Evolutionary conservation across 1,140 invertebrate genomes (phyloP).

Genomic region (Drosophila bocqueti): DNA sequence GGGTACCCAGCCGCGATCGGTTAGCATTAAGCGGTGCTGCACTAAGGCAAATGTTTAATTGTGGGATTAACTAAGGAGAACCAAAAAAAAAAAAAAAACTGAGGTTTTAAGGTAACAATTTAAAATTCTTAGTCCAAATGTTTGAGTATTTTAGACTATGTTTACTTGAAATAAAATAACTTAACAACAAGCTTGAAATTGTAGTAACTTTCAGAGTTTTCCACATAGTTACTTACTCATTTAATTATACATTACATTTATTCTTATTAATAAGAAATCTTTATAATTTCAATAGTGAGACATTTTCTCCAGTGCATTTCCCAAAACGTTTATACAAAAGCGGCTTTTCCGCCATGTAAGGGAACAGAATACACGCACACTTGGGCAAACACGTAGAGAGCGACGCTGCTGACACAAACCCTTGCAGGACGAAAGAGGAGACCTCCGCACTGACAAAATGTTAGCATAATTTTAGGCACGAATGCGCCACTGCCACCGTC

Average conservation of each 20-base stretch:
- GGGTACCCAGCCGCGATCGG: conserved; percentile 36
- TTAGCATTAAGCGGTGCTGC: conserved; percentile 24
- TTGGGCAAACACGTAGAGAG: conserved; percentile 26
- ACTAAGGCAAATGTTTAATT: conserved; percentile 10
- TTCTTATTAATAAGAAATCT: background rate
- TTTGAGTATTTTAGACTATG: background rate
- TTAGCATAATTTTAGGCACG: conserved; percentile 83
- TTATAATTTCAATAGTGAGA: too few species aligned
- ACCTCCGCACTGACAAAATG: conserved; percentile 72
- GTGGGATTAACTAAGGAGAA: conserved; percentile 11
- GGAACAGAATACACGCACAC: conserved; percentile 43
- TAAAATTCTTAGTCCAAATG: background rate
- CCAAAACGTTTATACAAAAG: conserved; percentile 51
- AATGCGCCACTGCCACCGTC: conserved; percentile 62
- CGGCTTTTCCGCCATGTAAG: conserved; percentile 40
- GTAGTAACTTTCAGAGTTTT: background rate
- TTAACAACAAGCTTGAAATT: background rate
- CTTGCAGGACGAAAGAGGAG: conserved; percentile 50
- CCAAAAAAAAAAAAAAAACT: too few species aligned
- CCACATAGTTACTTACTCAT: background rate
- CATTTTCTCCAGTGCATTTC: conserved; percentile 31
- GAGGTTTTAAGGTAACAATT: too few species aligned
- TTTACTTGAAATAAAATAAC: background rate
- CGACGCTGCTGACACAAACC: conserved; percentile 1
- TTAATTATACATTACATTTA: background rate